Evolutionary conservation across 2,113 vertebrate genomes (phyloP).

Genomic region (Rynchops niger): DNA sequence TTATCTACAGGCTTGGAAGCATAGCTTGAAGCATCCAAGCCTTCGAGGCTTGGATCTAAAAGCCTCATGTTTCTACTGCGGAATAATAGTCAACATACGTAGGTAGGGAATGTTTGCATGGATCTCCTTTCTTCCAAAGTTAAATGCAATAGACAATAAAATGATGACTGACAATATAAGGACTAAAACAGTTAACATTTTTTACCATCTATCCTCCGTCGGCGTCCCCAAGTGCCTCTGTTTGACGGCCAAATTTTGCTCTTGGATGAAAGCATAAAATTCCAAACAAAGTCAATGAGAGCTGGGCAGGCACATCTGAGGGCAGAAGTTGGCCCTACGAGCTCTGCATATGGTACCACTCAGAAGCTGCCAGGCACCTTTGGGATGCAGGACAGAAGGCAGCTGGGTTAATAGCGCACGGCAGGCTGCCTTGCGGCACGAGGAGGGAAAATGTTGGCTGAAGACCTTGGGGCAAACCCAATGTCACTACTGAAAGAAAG

Average conservation of each 20-base stretch:
- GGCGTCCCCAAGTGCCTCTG: not conserved
- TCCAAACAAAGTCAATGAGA: not conserved
- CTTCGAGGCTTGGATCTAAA: not conserved
- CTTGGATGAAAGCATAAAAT: not conserved
- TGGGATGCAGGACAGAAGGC: not conserved
- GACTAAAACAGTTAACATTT: not conserved
- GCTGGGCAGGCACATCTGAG: not conserved
- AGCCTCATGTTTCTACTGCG: not conserved
- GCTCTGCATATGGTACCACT: not conserved
- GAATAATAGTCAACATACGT: not conserved
- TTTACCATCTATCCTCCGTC: not conserved
- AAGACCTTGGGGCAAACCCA: not conserved
- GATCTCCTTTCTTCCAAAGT: not conserved
- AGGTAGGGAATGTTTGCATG: not conserved
- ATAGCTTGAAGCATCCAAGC: not conserved
- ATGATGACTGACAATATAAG: not conserved
- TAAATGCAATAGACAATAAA: not conserved
- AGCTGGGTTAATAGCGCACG: not conserved
- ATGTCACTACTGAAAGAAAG: not conserved
- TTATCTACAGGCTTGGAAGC: not conserved
- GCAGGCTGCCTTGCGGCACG: not conserved
- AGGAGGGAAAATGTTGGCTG: not conserved
- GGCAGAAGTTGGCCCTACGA: not conserved
- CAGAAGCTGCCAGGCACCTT: not conserved
- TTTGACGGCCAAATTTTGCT: not conserved